Evolutionary conservation across 2,797 vertebrate genomes (phyloP).

Genomic region (Oceanodroma leucorhoa): DNA sequence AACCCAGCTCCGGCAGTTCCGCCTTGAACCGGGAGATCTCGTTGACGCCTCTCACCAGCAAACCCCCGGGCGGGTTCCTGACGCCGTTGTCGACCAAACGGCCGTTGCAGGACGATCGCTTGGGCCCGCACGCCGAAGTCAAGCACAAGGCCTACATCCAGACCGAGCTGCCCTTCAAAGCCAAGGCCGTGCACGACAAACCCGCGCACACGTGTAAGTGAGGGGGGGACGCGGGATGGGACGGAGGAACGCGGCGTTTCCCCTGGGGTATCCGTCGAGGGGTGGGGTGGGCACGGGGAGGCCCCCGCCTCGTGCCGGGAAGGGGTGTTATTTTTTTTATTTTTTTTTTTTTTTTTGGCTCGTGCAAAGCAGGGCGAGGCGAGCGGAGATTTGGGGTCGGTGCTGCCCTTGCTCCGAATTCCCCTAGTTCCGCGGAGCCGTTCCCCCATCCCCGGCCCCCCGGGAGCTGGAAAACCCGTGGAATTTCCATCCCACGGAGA

Average conservation of each 20-base stretch:
- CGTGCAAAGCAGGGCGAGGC: rapidly evolving
- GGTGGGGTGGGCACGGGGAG: too few species aligned
- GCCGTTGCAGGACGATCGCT: constrained; percentile 76
- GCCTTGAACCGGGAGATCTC: constrained; percentile 73
- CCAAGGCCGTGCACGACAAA: constrained; percentile 87
- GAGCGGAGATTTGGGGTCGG: neutral
- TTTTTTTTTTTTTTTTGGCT: neutral
- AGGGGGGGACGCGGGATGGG: rapidly evolving
- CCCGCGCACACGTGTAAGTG: constrained; percentile 80
- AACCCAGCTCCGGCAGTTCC: constrained; percentile 43
- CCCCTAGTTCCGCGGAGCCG: neutral
- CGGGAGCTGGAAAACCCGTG: rapidly evolving
- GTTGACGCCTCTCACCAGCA: constrained; percentile 72
- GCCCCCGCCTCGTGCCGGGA: too few species aligned
- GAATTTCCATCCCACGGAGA: neutral
- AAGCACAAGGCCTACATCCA: constrained; percentile 82
- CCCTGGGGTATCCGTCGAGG: too few species aligned
- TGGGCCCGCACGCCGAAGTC: constrained; percentile 54
- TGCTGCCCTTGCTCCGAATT: too few species aligned
- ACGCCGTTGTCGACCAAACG: constrained; percentile 76
- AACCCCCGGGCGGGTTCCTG: constrained; percentile 65
- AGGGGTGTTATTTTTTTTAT: too few species aligned
- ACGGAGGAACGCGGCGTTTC: rapidly evolving
- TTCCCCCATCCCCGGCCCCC: neutral
- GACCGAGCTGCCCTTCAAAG: constrained; percentile 87